Base-by-base conservation (phyloP, 92 coral and sea anemone genomes). In the Bergia puertoricense region DNA sequence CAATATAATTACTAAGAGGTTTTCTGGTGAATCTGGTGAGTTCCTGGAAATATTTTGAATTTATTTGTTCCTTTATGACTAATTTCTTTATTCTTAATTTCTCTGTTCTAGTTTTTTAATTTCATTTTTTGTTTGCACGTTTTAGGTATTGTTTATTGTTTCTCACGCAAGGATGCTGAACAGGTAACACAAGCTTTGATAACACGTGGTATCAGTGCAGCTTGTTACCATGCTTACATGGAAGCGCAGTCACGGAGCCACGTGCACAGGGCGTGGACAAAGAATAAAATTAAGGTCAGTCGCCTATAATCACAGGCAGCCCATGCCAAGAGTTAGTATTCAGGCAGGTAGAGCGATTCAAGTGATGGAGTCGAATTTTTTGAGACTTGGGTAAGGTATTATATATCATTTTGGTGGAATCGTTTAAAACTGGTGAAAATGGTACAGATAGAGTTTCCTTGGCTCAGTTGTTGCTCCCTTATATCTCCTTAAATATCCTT, bases 181-280 rank as follows among this genome's bases (percentile, higher is more conserved):
- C 90, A 94, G 20, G 93, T 97, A 48, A 93, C 99, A 6, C 80
- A 89, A 45, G 93, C 88, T 80, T 82, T 97, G 14, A 79, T 71
- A 72, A 80, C 92, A 6, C 92, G 94, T 16, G 93, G 95, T 36
- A 81, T 95, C 46, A 90, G 92, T 80, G 99, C 99, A 2, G 93
- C 95, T 30, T 95, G 97, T 88, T 97, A 97, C 94, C 99, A 97
- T 90, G 98, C 96, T 20, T 94, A 91, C 77, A 83, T 97, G 92
- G 90, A 92, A n/a, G 81, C 96, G 8, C 90, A 86, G 69, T 85
- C 95, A 36, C 93, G 97, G 36, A 95, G 96, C 80, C 94, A 91
- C 67, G 96, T 97, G 23, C 99, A 97, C 75, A 89, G 80, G 38
- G 92, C 96, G 18, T 95, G 99, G 99, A 94, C 94, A 54, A 92